These are phyloP conservation scores for Ligdia adustata DNA, from an alignment of 2,888 invertebrate species.

Conservation along the genomic window DNA sequence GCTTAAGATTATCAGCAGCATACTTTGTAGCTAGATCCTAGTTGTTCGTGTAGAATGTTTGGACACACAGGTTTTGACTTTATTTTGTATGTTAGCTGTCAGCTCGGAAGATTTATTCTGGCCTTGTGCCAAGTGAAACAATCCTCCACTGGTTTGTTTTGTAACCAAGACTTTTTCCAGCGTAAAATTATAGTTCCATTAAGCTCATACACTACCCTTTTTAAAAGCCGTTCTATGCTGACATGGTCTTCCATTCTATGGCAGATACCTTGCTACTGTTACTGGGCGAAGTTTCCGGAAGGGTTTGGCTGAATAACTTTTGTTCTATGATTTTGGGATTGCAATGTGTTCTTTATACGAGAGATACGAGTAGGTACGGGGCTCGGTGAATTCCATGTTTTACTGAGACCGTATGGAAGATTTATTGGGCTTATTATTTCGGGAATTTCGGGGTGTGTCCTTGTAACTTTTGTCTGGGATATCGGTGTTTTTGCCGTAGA, in stretches of 20 bases:
- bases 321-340: conserved; percentile 15
- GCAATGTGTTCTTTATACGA: neutral
- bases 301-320: conserved; percentile 12
- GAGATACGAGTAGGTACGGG: neutral
- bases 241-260: neutral
- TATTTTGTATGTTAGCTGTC: too few relatives aligned
- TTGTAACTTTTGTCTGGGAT: conserved; percentile 10
- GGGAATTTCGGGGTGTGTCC: conserved; percentile 10
- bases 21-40: too few relatives aligned
- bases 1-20: too few relatives aligned
- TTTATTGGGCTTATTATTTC: conserved; percentile 12
- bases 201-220: too few relatives aligned
- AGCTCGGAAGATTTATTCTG: too few relatives aligned
- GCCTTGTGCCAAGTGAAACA: too few relatives aligned
- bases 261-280: conserved; percentile 3
- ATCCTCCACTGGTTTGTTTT: too few relatives aligned
- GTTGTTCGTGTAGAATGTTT: too few relatives aligned
- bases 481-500: conserved; percentile 2
- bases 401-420: conserved; percentile 7
- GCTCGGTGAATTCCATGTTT: conserved; percentile 7
- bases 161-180: too few relatives aligned
- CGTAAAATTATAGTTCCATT: too few relatives aligned
- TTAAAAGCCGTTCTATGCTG: too few relatives aligned
- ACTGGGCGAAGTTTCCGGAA: conserved; percentile 16
- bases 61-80: too few relatives aligned